These are phyloP conservation scores for Deroptyus accipitrinus DNA, from an alignment of 2,113 vertebrate species.

Conservation along the genomic window DNA sequence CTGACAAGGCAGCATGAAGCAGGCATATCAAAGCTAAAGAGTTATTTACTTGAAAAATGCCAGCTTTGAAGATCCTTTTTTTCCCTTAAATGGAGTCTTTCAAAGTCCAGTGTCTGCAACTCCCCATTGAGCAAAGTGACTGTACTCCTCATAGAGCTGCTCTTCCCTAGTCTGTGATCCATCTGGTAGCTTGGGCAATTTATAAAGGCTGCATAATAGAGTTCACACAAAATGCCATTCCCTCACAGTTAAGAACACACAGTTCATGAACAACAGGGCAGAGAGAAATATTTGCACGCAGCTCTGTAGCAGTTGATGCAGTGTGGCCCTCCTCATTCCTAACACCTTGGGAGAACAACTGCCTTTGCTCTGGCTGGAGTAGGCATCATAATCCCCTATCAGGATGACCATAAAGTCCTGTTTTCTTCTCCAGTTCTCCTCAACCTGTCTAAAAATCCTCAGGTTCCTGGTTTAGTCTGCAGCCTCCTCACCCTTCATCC, in stretches of 20 bases:
- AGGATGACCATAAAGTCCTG: background rate
- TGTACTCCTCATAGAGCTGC: background rate
- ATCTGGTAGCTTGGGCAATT: background rate
- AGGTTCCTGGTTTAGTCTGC: background rate
- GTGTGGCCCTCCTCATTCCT: background rate
- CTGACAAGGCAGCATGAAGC: constrained; percentile 37
- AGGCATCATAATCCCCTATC: background rate
- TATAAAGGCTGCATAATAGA: background rate
- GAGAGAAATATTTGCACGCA: background rate
- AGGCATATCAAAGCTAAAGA: constrained; percentile 51
- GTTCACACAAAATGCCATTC: constrained; percentile 2
- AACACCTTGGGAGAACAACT: background rate
- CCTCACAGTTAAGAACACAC: background rate
- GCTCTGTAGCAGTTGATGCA: background rate
- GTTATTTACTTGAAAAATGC: constrained; percentile 60
- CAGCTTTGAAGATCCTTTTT: constrained; percentile 29
- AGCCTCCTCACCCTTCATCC: background rate
- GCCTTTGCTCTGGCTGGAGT: background rate
- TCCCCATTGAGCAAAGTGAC: constrained; percentile 21
- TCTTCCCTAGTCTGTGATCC: background rate
- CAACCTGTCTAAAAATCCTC: background rate
- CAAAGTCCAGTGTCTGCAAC: constrained; percentile 31
- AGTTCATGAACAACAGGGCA: fast-evolving
- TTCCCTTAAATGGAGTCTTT: constrained; percentile 21
- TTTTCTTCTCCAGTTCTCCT: background rate